phyloP scores from a whole-genome alignment of 2,888 invertebrate genomes.

The Ormia ochracea region DNA sequence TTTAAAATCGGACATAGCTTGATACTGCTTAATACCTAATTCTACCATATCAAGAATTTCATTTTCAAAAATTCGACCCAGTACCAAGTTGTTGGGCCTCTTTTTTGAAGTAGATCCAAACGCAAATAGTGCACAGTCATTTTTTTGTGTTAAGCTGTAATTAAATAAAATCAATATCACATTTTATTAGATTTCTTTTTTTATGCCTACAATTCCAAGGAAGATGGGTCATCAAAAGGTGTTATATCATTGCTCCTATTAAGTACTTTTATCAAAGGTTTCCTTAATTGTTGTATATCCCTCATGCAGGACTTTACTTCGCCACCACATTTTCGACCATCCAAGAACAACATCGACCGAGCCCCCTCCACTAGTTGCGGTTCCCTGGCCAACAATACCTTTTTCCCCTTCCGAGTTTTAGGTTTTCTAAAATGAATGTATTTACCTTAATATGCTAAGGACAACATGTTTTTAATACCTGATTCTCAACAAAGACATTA shows the following conservation, averaged over 20 bases:
- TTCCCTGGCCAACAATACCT: conserved; percentile 86
- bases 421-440: conserved; percentile 83
- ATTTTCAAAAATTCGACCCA: conserved; percentile 93
- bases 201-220: conserved; percentile 83
- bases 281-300: conserved; percentile 91
- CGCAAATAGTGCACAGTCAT: conserved; percentile 92
- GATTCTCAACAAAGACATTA: conserved; percentile 74
- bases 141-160: conserved; percentile 84
- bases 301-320: conserved; percentile 85
- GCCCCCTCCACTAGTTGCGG: conserved; percentile 93
- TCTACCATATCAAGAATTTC: conserved; percentile 97
- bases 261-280: conserved; percentile 87
- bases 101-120: conserved; percentile 96
- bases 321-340: conserved; percentile 88
- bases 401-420: conserved; percentile 91
- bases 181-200: background rate
- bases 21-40: conserved; percentile 90
- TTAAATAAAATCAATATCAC: too few relatives aligned
- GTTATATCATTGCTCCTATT: conserved; percentile 90
- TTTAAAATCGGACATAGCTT: conserved; percentile 87
- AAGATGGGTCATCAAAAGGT: conserved; percentile 93
- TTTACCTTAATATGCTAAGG: background rate
- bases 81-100: conserved; percentile 91
- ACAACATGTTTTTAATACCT: conserved; percentile 66
- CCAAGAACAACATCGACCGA: conserved; percentile 89